A percentile compares a stretch with the other conserved stretches of the same genome.
These are phyloP conservation scores for Tachina grossa DNA, from an alignment of 2,888 invertebrate species.

Conservation along the genomic window DNA sequence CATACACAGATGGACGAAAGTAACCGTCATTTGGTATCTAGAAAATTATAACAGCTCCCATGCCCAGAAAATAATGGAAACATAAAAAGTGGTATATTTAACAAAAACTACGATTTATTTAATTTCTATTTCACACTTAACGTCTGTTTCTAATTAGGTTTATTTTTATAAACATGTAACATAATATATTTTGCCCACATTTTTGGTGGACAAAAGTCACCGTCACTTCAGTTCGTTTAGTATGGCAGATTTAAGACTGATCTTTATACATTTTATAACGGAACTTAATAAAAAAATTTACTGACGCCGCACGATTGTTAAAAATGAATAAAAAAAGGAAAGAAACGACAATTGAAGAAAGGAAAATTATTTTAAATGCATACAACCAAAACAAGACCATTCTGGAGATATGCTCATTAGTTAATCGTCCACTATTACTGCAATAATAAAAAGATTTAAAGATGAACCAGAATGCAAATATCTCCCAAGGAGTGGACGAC, in stretches of 20 bases:
- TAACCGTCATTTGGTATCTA: no score
- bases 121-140: constrained; percentile 8
- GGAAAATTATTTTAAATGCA: constrained; percentile 24
- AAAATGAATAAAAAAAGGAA: constrained; percentile 36
- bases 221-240: constrained; percentile 14
- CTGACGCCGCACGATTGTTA: constrained; percentile 13
- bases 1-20: no score
- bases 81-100: no score
- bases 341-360: constrained; percentile 36
- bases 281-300: not conserved
- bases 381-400: constrained; percentile 28
- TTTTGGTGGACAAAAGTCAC: constrained; percentile 30
- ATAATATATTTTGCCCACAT: not conserved
- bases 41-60: no score
- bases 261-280: constrained; percentile 10
- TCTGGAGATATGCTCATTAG: constrained; percentile 21
- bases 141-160: not conserved
- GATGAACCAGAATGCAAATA: no score
- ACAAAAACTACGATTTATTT: not conserved
- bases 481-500: no score
- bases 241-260: constrained; percentile 28
- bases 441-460: no score
- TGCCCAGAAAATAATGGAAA: no score
- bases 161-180: constrained; percentile 4
- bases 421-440: constrained; percentile 19